phyloP scores from a whole-genome alignment of 2,797 vertebrate species.

The Mormyrus proboscirostris region DNA sequence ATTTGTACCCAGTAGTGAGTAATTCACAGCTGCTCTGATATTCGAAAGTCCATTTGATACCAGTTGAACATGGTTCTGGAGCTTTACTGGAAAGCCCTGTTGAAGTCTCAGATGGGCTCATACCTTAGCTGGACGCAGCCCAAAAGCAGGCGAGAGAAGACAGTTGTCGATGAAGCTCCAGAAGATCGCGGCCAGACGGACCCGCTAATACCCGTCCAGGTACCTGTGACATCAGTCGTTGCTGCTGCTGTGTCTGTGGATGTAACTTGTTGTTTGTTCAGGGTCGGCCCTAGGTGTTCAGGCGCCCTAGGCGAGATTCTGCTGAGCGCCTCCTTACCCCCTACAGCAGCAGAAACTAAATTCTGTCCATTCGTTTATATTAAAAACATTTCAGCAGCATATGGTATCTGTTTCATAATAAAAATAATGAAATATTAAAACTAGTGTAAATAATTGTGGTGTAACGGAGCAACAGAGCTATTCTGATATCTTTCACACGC shows the following conservation, averaged over 20 bases:
- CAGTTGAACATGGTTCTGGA: neutral
- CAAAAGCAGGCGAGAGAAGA: neutral
- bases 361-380: neutral
- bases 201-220: neutral
- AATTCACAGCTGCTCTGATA: neutral
- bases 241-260: neutral
- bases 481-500: neutral
- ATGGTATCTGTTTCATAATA: neutral
- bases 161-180: neutral
- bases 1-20: neutral
- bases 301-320: neutral
- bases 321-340: neutral
- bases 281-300: neutral
- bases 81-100: neutral
- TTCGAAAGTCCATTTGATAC: neutral
- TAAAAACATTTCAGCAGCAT: neutral
- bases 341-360: neutral
- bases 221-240: neutral
- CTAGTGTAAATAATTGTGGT: neutral
- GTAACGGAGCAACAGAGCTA: neutral
- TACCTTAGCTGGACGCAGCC: slow-evolving; percentile 3
- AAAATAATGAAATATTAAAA: neutral
- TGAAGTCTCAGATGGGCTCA: neutral
- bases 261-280: neutral
- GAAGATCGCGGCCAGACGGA: neutral